These are phyloP conservation scores for Loris lydekkerianus DNA, from an alignment of 2,797 vertebrate species.

Conservation along the genomic window DNA sequence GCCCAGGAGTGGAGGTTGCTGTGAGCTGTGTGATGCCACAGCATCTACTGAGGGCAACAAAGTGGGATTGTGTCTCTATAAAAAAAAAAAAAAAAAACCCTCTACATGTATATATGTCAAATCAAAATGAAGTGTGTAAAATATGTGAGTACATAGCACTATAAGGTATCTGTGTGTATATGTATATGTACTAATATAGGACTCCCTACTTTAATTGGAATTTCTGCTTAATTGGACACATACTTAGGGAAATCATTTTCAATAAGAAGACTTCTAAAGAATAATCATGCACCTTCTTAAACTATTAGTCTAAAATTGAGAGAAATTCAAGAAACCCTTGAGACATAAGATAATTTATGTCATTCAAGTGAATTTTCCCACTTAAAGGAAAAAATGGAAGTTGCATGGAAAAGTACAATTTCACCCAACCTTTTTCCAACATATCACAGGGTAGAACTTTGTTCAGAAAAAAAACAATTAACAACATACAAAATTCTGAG, in stretches of 20 bases:
- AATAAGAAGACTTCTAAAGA: slow-evolving; percentile 36
- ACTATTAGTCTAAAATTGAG: slow-evolving; percentile 10
- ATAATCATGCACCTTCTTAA: slow-evolving; percentile 40
- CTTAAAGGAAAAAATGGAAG: not conserved
- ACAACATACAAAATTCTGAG: slow-evolving; percentile 3
- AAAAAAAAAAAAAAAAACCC: no score
- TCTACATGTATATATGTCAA: not conserved
- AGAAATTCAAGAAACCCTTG: slow-evolving; percentile 66
- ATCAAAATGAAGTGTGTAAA: slow-evolving; percentile 41
- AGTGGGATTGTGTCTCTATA: no score
- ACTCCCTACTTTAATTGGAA: slow-evolving; percentile 34
- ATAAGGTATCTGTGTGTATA: not conserved
- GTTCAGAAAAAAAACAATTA: slow-evolving; percentile 28
- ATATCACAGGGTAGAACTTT: not conserved
- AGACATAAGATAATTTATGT: slow-evolving; percentile 41
- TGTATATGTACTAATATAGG: not conserved
- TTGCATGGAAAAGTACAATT: not conserved
- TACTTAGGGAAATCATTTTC: slow-evolving; percentile 29
- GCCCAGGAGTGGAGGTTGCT: no score
- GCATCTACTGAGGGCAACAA: no score
- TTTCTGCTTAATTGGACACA: slow-evolving; percentile 35
- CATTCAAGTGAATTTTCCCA: slow-evolving; percentile 31
- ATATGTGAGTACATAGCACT: not conserved
- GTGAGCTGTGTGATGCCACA: no score
- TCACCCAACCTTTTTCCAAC: not conserved